Base-by-base conservation (phyloP, 2,888 invertebrate species). In the Ormyrus rosae region DNA sequence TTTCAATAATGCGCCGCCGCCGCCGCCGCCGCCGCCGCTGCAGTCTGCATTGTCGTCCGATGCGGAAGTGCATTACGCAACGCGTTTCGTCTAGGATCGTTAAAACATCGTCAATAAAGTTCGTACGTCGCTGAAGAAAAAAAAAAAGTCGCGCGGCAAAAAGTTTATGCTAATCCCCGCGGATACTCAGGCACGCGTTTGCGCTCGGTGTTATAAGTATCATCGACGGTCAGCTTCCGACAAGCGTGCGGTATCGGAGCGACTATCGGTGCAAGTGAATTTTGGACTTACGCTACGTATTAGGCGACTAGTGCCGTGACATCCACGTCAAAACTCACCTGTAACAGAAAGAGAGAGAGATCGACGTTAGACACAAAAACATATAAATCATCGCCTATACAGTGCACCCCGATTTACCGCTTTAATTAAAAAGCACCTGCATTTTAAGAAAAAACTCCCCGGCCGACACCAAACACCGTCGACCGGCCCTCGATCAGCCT, bases 71-170 rank as follows among this genome's bases (percentile, higher is more conserved):
- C 45, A 63, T 68, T 51, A 55, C 56, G 67, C 63, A 73, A 69
- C 53, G 13, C 13, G 68, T 73, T 67, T 69, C 69, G 56, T 69
- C 7, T 60, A 45, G 46, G 60, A 80, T 74, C 71, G 80, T 80
- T 80, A 71, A 76, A 79, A 80, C 74, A 74, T 56, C 56, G 79
- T 8, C 73, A 58, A 72, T 67, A 67, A 19, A 72, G 61, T 67
- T 60, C 56, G 60, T 65, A 50, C 55, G 55, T 65, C 9, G 58
- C 48, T 13, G 19, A 56, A 45, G 13, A 71, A 8, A 19, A 51
- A 51, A 8, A 67, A 34, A 19, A 46, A 53, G n/a, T 6, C 8
- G 69, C 7, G 58, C n/a, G 55, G 46, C 46, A 75, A 78, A 71
- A 78, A 78, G 71, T 56, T 50, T 64, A 71, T 58, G 70, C 51